Conservation (phyloP, 2,113 vertebrate genomes). For the Reinhardtius hippoglossoides region DNA sequence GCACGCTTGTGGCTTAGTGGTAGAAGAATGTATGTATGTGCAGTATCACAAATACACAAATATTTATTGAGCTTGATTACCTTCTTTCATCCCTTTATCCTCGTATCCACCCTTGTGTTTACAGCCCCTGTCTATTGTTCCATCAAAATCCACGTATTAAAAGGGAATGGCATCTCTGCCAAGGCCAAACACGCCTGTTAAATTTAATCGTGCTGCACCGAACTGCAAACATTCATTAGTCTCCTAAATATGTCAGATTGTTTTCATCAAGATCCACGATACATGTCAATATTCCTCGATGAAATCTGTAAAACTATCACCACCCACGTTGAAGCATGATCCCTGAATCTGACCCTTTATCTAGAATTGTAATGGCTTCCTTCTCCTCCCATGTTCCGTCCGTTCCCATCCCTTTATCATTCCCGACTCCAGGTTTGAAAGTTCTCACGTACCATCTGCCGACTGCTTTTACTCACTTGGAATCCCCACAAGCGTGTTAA, state of each 20-base stretch:
- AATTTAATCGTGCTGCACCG: no score
- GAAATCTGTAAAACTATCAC: no score
- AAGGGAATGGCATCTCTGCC: not conserved
- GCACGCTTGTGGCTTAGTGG: not conserved
- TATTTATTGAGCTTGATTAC: not conserved
- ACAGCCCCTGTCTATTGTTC: not conserved
- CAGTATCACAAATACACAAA: not conserved
- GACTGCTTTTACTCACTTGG: conserved; percentile 5
- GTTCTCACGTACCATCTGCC: not conserved
- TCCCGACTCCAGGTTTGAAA: not conserved
- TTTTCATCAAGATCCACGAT: no score
- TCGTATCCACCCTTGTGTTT: not conserved
- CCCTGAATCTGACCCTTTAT: no score
- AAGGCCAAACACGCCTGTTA: not conserved
- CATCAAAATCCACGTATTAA: not conserved
- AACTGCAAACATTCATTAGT: no score
- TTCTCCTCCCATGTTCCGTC: no score
- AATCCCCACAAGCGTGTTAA: conserved; percentile 20
- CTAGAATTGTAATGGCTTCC: no score
- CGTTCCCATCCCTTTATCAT: no score
- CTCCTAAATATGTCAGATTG: no score
- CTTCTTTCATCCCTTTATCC: not conserved
- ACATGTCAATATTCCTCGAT: no score
- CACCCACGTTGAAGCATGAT: no score
- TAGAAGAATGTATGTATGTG: not conserved